These are phyloP conservation scores for Melitaea cinxia DNA, from an alignment of 1,140 invertebrate genomes.

Conservation along the genomic window DNA sequence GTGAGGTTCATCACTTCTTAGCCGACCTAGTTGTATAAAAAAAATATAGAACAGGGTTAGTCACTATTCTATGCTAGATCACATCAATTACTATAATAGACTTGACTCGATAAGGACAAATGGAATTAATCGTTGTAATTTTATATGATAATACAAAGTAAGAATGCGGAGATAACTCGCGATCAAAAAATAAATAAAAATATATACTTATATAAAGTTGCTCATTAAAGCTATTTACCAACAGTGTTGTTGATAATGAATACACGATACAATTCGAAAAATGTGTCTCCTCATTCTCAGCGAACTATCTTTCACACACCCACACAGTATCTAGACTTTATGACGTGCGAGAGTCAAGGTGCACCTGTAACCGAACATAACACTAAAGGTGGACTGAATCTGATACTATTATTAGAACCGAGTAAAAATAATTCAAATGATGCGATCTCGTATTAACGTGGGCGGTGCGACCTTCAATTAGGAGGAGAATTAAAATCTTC, in stretches of 20 bases:
- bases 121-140: not conserved
- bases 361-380: slow-evolving; percentile 23
- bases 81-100: not conserved
- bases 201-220: slow-evolving; percentile 18
- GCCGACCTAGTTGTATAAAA: not conserved
- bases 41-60: not conserved
- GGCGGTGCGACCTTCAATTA: slow-evolving; percentile 65
- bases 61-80: not conserved
- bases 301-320: slow-evolving; percentile 24
- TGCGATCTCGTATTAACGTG: slow-evolving; percentile 60
- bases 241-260: slow-evolving; percentile 6
- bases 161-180: slow-evolving; percentile 31
- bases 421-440: slow-evolving; percentile 62
- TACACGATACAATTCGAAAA: slow-evolving; percentile 27
- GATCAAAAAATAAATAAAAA: slow-evolving; percentile 23
- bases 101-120: not conserved
- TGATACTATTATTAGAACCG: slow-evolving; percentile 62
- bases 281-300: slow-evolving; percentile 30
- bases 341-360: slow-evolving; percentile 35
- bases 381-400: slow-evolving; percentile 51
- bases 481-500: slow-evolving; percentile 41
- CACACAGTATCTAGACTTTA: slow-evolving; percentile 31
- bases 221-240: slow-evolving; percentile 13
- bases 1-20: too few species aligned
- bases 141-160: slow-evolving; percentile 4